Conservation (phyloP, 1,140 invertebrate genomes). For the Eriocheir sinensis region DNA sequence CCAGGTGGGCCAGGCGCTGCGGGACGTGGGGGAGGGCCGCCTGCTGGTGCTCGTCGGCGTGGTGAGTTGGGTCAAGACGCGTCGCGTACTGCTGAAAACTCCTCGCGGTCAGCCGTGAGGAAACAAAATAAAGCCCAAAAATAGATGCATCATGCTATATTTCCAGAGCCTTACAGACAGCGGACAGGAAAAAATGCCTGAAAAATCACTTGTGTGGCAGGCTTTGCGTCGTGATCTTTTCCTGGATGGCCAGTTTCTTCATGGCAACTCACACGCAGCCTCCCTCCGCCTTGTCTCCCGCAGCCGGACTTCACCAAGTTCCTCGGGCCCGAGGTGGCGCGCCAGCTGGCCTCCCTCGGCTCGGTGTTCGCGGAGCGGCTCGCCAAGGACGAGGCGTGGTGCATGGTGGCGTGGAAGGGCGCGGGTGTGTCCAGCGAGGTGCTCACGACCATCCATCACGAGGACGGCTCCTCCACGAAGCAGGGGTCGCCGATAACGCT, state of each 20-base stretch:
- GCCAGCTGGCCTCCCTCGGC: slow-evolving; percentile 41
- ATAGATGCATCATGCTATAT: too few relatives aligned
- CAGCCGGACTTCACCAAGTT: slow-evolving; percentile 75
- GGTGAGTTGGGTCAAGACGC: too few relatives aligned
- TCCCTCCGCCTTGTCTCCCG: neutral
- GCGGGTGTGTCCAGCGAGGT: slow-evolving; percentile 49
- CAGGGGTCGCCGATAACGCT: slow-evolving; percentile 33
- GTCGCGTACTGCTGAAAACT: too few relatives aligned
- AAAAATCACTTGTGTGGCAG: too few relatives aligned
- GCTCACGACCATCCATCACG: slow-evolving; percentile 33
- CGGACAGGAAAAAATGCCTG: too few relatives aligned
- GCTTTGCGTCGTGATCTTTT: too few relatives aligned
- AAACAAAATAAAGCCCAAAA: too few relatives aligned
- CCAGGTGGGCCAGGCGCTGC: slow-evolving; percentile 63
- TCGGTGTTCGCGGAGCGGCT: slow-evolving; percentile 63
- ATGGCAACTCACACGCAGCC: neutral
- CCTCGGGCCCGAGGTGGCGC: slow-evolving; percentile 55
- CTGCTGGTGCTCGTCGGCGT: slow-evolving; percentile 70
- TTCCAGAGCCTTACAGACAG: too few relatives aligned
- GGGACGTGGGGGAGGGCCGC: slow-evolving; percentile 41
- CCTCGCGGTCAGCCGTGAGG: too few relatives aligned
- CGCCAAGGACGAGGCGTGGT: slow-evolving; percentile 66
- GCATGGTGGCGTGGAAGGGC: slow-evolving; percentile 68
- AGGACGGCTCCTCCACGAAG: neutral
- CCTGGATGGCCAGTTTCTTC: neutral